A percentile compares a stretch with the other conserved stretches of the same genome.
phyloP scores from a whole-genome alignment of 1,140 invertebrate species.

The Teleogryllus occipitalis region DNA sequence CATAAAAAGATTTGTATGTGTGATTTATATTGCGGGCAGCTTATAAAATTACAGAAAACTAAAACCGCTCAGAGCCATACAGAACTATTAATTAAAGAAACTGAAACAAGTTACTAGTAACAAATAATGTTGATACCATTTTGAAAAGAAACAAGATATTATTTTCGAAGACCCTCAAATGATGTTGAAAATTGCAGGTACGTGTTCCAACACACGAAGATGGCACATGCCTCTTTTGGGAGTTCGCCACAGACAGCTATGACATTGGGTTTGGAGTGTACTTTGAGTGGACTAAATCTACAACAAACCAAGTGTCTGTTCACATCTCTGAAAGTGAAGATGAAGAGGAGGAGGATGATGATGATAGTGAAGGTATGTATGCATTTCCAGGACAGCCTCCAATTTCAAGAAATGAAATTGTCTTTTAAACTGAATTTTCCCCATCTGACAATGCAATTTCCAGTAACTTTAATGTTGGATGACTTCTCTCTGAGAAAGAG shows the following conservation, averaged over 20 bases:
- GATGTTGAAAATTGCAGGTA: slow-evolving; percentile 41
- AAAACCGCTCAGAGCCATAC: too few relatives aligned
- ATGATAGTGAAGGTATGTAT: slow-evolving; percentile 57
- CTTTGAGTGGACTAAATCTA: slow-evolving; percentile 93
- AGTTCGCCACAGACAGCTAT: slow-evolving; percentile 97
- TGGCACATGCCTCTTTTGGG: slow-evolving; percentile 95
- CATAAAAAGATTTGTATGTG: not conserved
- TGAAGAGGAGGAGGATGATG: slow-evolving; percentile 75
- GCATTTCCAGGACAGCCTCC: too few relatives aligned
- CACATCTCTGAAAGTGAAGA: slow-evolving; percentile 89
- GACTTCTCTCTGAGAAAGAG: not conserved
- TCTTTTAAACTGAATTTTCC: not conserved
- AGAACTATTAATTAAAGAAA: too few relatives aligned
- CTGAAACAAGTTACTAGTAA: too few relatives aligned
- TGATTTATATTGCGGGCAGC: not conserved
- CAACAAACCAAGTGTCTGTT: slow-evolving; percentile 74
- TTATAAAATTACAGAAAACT: not conserved
- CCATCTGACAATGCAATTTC: not conserved
- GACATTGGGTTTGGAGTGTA: slow-evolving; percentile 98
- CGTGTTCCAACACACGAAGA: slow-evolving; percentile 94
- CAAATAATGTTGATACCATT: too few relatives aligned
- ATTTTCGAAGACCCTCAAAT: too few relatives aligned
- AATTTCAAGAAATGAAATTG: slow-evolving; percentile 22
- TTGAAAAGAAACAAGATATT: too few relatives aligned
- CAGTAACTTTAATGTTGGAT: not conserved